Percentiles rank a stretch among this genome's conserved stretches.
Conservation (phyloP, 2,797 vertebrate genomes). For the Cichlasoma orientale region DNA sequence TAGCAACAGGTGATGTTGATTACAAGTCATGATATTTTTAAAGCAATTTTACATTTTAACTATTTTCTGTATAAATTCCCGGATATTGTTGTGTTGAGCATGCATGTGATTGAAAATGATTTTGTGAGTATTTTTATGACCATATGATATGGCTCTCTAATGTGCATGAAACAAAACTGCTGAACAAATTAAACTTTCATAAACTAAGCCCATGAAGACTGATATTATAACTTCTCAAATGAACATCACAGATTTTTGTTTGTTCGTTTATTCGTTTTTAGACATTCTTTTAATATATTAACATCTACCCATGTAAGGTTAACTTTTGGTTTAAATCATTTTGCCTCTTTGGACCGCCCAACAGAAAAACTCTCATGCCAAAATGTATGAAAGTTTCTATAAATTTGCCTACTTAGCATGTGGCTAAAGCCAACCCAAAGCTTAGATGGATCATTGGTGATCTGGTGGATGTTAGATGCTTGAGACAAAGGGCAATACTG, state of each 20-base stretch:
- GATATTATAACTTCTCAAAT: background rate
- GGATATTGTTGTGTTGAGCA: conserved; percentile 1
- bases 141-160: background rate
- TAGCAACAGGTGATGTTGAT: background rate
- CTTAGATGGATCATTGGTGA: background rate
- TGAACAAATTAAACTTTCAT: background rate
- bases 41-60: background rate
- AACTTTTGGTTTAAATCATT: background rate
- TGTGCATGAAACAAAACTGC: background rate
- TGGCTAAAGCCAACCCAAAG: background rate
- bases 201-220: background rate
- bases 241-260: background rate
- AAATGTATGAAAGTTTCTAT: background rate
- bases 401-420: background rate
- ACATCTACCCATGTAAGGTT: background rate
- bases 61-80: background rate
- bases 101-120: background rate
- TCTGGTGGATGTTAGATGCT: background rate
- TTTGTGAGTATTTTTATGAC: conserved; percentile 31
- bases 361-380: background rate
- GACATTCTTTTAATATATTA: background rate
- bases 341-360: background rate
- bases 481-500: background rate
- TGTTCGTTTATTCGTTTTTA: background rate
- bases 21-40: conserved; percentile 6